These are phyloP conservation scores for Anolis sagrei DNA, from an alignment of 2,113 vertebrate species.

Conservation along the genomic window DNA sequence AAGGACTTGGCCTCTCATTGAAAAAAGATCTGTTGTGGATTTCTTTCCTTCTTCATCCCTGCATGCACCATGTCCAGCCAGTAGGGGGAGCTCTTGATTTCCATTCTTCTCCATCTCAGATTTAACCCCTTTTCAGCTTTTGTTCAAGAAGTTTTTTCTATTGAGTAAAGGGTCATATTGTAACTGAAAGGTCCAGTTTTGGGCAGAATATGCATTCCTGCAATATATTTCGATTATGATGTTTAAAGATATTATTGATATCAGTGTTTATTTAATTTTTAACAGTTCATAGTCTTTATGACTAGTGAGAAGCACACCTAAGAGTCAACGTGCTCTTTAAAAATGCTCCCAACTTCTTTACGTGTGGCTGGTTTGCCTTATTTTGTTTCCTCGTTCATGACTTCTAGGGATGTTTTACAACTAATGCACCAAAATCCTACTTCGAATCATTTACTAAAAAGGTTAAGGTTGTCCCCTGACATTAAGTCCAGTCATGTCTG, in stretches of 20 bases:
- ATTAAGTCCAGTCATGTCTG: too few relatives aligned
- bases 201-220: background rate
- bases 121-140: background rate
- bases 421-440: background rate
- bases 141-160: background rate
- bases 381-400: background rate
- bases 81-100: slow-evolving; percentile 37
- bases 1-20: too few relatives aligned
- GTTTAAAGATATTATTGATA: background rate
- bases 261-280: background rate
- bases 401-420: background rate
- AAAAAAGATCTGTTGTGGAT: background rate
- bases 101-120: slow-evolving; percentile 11
- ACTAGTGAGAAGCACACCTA: background rate
- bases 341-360: background rate
- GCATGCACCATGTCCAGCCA: slow-evolving; percentile 8
- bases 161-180: background rate
- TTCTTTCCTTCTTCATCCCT: background rate
- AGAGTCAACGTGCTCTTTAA: background rate
- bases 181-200: background rate
- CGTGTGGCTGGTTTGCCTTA: background rate
- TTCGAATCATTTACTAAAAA: background rate
- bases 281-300: background rate
- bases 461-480: too few relatives aligned
- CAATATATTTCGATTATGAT: background rate